Conservation (phyloP, 2,113 vertebrate species). For the Syngnathus scovelli region DNA sequence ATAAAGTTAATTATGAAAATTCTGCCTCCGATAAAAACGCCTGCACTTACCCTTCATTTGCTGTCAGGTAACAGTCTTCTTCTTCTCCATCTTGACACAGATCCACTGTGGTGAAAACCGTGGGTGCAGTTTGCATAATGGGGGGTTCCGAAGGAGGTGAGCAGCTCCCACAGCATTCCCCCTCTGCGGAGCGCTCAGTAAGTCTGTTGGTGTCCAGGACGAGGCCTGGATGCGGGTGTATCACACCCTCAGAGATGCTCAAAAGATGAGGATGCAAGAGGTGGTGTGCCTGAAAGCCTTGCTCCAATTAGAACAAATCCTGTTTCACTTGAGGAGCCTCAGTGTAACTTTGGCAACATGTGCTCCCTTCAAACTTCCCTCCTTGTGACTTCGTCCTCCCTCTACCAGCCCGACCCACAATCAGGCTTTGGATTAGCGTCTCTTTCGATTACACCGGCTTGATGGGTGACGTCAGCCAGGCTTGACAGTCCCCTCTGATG, state of each 20-base stretch:
- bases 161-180: conserved; percentile 55
- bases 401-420: conserved; percentile 33
- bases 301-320: conserved; percentile 9
- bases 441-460: conserved; percentile 68
- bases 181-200: conserved; percentile 52
- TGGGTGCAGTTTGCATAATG: conserved; percentile 25
- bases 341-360: conserved; percentile 14
- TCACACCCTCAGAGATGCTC: conserved; percentile 11
- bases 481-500: conserved; percentile 49
- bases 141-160: conserved; percentile 34
- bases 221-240: conserved; percentile 31
- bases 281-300: neutral
- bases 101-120: conserved; percentile 47
- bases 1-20: neutral
- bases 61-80: conserved; percentile 44
- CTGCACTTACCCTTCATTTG: conserved; percentile 58
- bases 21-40: conserved; percentile 5
- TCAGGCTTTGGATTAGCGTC: conserved; percentile 74
- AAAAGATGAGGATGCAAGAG: conserved; percentile 13
- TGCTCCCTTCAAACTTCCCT: conserved; percentile 29
- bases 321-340: conserved; percentile 5
- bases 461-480: conserved; percentile 64
- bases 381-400: conserved; percentile 38
- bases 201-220: conserved; percentile 65
- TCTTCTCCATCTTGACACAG: conserved; percentile 50